Percentiles rank a stretch among this genome's conserved stretches.
Conservation (phyloP, 2,113 vertebrate species). For the Girardinichthys multiradiatus region DNA sequence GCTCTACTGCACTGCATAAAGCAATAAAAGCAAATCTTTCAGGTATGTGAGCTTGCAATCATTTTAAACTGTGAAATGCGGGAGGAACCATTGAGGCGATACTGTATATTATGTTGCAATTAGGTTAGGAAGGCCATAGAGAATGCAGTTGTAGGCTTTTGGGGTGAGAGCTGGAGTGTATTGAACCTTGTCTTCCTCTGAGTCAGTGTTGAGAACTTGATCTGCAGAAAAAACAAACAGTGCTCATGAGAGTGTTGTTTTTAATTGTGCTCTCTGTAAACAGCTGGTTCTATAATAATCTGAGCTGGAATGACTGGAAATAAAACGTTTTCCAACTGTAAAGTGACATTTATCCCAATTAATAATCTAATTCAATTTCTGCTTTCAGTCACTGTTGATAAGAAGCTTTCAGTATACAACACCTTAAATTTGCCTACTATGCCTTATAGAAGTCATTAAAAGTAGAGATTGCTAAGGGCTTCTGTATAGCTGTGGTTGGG, state of each 20-base stretch:
- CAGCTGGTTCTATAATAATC: conserved; percentile 1
- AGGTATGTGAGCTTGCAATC: not conserved
- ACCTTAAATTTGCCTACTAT: too few species aligned
- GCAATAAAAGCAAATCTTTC: conserved; percentile 2
- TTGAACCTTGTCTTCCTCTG: conserved; percentile 31
- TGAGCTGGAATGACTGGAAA: not conserved
- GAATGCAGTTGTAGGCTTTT: conserved; percentile 75
- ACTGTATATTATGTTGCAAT: conserved; percentile 45
- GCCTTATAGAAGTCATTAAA: too few species aligned
- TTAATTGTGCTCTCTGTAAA: not conserved
- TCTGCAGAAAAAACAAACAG: conserved; percentile 48
- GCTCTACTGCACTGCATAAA: not conserved
- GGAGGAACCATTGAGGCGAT: not conserved
- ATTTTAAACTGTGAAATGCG: conserved; percentile 1
- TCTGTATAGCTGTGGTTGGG: too few species aligned
- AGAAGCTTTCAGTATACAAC: too few species aligned
- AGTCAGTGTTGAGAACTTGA: conserved; percentile 12
- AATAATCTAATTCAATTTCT: too few species aligned
- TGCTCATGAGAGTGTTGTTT: not conserved
- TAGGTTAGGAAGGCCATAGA: conserved; percentile 86
- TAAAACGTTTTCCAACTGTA: too few species aligned
- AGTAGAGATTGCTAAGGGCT: too few species aligned
- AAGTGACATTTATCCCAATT: too few species aligned
- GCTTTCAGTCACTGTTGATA: too few species aligned
- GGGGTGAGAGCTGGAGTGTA: conserved; percentile 32